phyloP scores from a whole-genome alignment of 2,888 invertebrate species.

The Clunio marinus region DNA sequence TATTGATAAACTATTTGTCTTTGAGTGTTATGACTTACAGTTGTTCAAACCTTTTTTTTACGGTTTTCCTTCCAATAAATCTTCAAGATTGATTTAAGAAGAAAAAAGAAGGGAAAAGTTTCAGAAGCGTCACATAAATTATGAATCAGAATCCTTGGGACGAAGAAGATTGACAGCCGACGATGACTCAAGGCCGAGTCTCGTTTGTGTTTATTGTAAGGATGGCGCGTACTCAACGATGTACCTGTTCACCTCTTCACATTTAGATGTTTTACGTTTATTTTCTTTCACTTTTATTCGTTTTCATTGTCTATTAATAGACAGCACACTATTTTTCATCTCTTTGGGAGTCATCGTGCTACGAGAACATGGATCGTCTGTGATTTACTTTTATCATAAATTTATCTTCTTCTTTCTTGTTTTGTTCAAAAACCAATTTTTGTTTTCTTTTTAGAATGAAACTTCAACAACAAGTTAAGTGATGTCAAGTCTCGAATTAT shows the following conservation, averaged over 20 bases:
- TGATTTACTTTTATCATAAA: conserved; percentile 1
- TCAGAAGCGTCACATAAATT: conserved; percentile 18
- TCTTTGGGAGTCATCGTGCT: background rate
- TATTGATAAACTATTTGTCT: conserved; percentile 6
- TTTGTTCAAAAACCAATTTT: too few relatives aligned
- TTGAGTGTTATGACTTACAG: too few relatives aligned
- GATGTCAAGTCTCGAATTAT: too few relatives aligned
- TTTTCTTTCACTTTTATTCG: background rate
- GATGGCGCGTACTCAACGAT: conserved; percentile 12
- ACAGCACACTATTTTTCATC: conserved; percentile 29
- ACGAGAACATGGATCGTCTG: background rate
- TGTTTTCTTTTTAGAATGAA: too few relatives aligned
- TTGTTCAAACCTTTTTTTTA: background rate
- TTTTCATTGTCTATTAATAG: background rate
- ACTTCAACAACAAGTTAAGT: too few relatives aligned
- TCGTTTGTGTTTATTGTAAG: conserved; percentile 2
- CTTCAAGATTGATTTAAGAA: background rate
- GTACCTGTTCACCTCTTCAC: conserved; percentile 28
- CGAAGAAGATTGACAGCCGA: background rate
- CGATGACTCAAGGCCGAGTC: background rate
- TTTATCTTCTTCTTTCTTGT: background rate
- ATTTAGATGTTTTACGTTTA: background rate
- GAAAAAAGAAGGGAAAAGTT: too few relatives aligned
- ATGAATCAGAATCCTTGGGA: background rate
- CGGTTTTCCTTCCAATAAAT: background rate